phyloP scores from a whole-genome alignment of 2,888 invertebrate species.

The Cordilura impudica region DNA sequence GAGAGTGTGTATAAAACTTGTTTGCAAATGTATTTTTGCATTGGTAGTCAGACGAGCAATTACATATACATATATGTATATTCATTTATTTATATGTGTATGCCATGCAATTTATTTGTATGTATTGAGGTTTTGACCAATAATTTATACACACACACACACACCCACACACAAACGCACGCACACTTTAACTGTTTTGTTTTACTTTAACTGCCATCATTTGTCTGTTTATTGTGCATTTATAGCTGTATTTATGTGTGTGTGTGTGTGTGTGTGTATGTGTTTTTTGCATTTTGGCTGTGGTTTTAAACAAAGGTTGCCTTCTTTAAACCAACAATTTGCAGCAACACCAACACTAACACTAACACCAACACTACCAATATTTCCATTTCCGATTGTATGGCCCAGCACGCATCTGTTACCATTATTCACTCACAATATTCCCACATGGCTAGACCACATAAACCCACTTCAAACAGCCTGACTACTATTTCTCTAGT shows the following conservation, averaged over 20 bases:
- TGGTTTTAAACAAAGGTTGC: slow-evolving; percentile 46
- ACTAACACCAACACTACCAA: slow-evolving; percentile 29
- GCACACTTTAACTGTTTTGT: slow-evolving; percentile 12
- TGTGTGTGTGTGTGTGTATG: not conserved
- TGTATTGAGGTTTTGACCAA: slow-evolving; percentile 4
- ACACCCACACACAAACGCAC: not conserved
- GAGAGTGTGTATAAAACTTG: not conserved
- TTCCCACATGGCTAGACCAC: slow-evolving; percentile 61
- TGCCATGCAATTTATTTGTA: no score
- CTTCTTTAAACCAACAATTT: slow-evolving; percentile 1
- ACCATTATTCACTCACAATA: slow-evolving; percentile 59
- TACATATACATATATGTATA: not conserved
- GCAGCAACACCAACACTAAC: not conserved
- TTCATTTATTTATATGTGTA: slow-evolving; percentile 10
- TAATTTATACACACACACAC: not conserved
- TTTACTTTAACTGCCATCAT: slow-evolving; percentile 30
- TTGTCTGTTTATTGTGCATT: slow-evolving; percentile 29
- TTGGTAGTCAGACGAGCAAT: slow-evolving; percentile 26
- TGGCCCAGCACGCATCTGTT: slow-evolving; percentile 58
- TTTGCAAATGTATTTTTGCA: not conserved
- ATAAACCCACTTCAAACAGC: slow-evolving; percentile 42
- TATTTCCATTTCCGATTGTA: slow-evolving; percentile 32
- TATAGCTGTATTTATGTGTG: not conserved
- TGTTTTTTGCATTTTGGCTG: slow-evolving; percentile 23
- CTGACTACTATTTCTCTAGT: slow-evolving; percentile 39